phyloP scores from a whole-genome alignment of 1,140 invertebrate species.

The Zaprionus taronus region DNA sequence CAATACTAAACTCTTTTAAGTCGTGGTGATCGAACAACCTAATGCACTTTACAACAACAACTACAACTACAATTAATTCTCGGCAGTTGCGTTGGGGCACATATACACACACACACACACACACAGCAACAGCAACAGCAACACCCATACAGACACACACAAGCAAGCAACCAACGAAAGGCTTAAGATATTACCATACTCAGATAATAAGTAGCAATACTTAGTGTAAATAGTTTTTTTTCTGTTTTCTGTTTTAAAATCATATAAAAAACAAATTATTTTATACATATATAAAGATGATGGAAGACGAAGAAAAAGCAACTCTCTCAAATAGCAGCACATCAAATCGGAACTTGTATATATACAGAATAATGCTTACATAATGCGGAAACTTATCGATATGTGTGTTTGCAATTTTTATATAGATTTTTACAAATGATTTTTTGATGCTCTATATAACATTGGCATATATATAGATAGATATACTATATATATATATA shows the following conservation, averaged over 20 bases:
- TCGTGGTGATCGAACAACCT: neutral
- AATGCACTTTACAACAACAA: neutral
- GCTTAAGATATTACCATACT: constrained; percentile 81
- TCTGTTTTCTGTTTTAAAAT: constrained; percentile 33
- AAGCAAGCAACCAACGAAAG: constrained; percentile 43
- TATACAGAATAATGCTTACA: constrained; percentile 9
- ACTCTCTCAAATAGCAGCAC: constrained; percentile 6
- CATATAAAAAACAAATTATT: constrained; percentile 7
- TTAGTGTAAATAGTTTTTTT: constrained; percentile 74
- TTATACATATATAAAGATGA: constrained; percentile 8
- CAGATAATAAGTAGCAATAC: constrained; percentile 67
- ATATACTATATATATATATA: neutral
- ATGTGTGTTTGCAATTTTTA: constrained; percentile 23
- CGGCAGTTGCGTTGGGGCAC: constrained; percentile 29
- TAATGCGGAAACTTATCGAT: constrained; percentile 12
- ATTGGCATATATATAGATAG: neutral
- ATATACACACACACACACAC: neutral
- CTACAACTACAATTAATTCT: constrained; percentile 11
- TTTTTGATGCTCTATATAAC: constrained; percentile 9
- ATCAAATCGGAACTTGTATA: constrained; percentile 29
- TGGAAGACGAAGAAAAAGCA: neutral
- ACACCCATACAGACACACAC: constrained; percentile 26
- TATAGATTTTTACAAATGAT: constrained; percentile 20
- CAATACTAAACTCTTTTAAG: neutral
- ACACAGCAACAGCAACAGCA: neutral